Evolutionary conservation across 2,113 vertebrate genomes (phyloP), one percentile per base, ranked within the genome.

Genomic region (Serilophus lunatus): DNA sequence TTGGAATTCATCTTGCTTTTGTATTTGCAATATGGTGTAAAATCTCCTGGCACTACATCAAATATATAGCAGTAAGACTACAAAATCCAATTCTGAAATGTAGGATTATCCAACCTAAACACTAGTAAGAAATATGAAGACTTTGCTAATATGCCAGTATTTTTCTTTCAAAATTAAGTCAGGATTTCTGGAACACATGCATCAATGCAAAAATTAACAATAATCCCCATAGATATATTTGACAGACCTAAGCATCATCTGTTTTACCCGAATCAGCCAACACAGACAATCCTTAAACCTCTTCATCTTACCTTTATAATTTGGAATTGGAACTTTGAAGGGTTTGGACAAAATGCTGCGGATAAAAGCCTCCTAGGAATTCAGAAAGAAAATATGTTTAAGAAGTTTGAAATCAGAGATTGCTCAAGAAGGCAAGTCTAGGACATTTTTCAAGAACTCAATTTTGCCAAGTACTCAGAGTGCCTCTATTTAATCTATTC

Each of bases 331-430:
- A 51, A 99, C 96, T 97, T 99, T 99, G 95, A 99, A 99, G 33
- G 99, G 99, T 94, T 98, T 99, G 91, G 99, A 99, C 96, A 99
- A 98, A 97, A 99, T 99, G 82, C 98, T 99, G 90, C 98, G 98
- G 93, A 99, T 99, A 96, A 99, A 99, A 18, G 98, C 98, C 97
- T 99, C 99, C 99, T 99, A 96, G 44, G 68, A 94, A 96, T 96
- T 92, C 49, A 91, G 59, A 95, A 94, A 97, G 54, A 92, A 95
- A 94, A 95, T 45, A 88, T 1, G 6, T 31, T 90, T 95, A 53
- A 95, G 8, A 63, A 78, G 64, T 53, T 50, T 92, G 76, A 95
- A 88, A 88, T 69, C 64, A 93, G 26, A 84, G 71, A 65, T 0
- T 38, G 40, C 20, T 86, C 86, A 88, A 76, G 28, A 79, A 86